phyloP scores from a whole-genome alignment of 2,113 vertebrate genomes.

The Petrocephalus zakoni region DNA sequence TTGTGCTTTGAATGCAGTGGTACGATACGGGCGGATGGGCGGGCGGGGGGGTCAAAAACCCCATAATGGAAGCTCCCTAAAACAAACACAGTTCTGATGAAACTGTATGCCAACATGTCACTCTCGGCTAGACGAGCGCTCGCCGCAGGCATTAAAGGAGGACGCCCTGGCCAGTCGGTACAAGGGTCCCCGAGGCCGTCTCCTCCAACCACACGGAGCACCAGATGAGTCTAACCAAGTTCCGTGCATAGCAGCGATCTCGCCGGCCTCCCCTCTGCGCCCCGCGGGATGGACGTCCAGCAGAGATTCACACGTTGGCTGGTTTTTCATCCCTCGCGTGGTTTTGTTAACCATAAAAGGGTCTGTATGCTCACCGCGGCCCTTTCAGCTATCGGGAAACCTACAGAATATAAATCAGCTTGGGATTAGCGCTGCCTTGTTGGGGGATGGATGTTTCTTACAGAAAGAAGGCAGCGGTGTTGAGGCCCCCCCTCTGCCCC shows the following conservation, averaged over 20 bases:
- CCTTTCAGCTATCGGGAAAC: constrained; percentile 1
- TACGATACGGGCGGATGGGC: background rate
- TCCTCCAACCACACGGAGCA: background rate
- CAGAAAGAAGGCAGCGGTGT: background rate
- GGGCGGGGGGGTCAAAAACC: background rate
- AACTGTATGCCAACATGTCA: background rate
- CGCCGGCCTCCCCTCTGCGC: background rate
- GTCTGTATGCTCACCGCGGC: background rate
- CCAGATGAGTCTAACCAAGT: background rate
- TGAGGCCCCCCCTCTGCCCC: background rate
- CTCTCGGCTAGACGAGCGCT: background rate
- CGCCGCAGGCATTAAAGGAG: background rate
- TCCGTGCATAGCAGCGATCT: background rate
- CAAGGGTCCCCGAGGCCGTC: background rate
- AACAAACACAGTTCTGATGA: background rate
- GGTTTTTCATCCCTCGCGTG: background rate
- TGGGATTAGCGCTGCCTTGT: background rate
- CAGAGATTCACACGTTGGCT: background rate
- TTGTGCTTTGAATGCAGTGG: background rate
- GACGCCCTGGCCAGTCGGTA: background rate
- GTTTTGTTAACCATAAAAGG: constrained; percentile 12
- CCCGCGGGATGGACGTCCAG: background rate
- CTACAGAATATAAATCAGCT: background rate
- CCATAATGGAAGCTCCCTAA: background rate
- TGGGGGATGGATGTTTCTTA: background rate